A percentile compares a stretch with the other conserved stretches of the same genome.
Conservation (phyloP, 23 tunicate genomes). For the Ciona savignyi region DNA sequence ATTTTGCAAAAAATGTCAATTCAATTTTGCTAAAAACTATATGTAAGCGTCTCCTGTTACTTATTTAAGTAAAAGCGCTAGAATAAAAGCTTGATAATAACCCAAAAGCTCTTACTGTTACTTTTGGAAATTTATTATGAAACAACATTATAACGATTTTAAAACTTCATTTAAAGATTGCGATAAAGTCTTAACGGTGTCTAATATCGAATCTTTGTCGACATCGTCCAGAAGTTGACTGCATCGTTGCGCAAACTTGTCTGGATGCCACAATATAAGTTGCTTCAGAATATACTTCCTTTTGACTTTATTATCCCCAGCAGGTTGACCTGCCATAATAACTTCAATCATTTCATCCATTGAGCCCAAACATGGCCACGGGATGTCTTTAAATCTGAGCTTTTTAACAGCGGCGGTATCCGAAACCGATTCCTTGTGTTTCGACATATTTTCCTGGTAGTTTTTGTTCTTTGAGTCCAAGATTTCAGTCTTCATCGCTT, state of each 20-base stretch:
- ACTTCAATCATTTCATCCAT: conserved; percentile 85
- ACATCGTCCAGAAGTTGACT: conserved; percentile 25
- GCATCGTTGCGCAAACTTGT: conserved; percentile 77
- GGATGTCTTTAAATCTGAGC: conserved; percentile 73
- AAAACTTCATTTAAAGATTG: conserved; percentile 64
- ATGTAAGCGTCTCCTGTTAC: too few relatives aligned
- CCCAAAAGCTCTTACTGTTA: too few relatives aligned
- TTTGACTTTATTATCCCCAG: conserved; percentile 2
- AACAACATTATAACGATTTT: too few relatives aligned
- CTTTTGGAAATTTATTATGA: too few relatives aligned
- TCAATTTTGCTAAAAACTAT: too few relatives aligned
- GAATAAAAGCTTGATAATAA: too few relatives aligned
- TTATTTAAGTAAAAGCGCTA: too few relatives aligned
- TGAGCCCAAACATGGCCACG: conserved; percentile 95
- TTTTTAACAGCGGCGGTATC: conserved; percentile 14
- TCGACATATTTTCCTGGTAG: conserved; percentile 40
- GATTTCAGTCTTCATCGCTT: conserved; percentile 29
- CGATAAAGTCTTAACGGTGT: conserved; percentile 69
- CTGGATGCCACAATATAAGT: conserved; percentile 90
- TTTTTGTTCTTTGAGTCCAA: conserved; percentile 37
- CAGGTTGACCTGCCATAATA: conserved; percentile 35
- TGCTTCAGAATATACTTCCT: conserved; percentile 55
- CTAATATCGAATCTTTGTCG: conserved; percentile 62
- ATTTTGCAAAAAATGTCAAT: too few relatives aligned
- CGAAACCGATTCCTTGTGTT: conserved; percentile 9